Evolutionary conservation across 2,888 invertebrate species (phyloP), one percentile per base, ranked within the genome.

Genomic region (Agriopis marginaria): DNA sequence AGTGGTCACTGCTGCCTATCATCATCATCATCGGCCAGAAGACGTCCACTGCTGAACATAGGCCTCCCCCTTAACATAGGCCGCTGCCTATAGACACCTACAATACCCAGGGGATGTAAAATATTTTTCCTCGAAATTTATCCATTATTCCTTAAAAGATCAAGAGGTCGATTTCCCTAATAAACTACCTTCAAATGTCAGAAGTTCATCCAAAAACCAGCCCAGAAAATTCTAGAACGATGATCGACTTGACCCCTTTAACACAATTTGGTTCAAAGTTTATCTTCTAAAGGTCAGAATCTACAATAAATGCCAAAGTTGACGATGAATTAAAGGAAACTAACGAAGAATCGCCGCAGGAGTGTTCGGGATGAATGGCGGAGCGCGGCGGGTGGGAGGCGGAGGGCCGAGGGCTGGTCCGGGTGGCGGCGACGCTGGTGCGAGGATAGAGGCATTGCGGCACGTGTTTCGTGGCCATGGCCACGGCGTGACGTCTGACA

Each of bases 381-480:
- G 66, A 76, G 75, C 60, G 66, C 72, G 75, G 77, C 49, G 72
- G 72, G 68, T 51, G 55, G 68, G 58, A 60, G 62, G 17, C 17
- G 17, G 70, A 66, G 63, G 62, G 17, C 17, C 1, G 70, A 66
- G 63, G 54, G 66, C 44, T 63, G 77, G 67, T 61, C 58, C 68
- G 9, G 53, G 66, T 14, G 67, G 69, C 51, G 72, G 77, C 55
- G 72, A 65, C 49, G 68, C 72, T 72, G 76, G 74, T 72, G 79
- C 73, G 74, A 69, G 80, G 79, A 72, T 78, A 75, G 79, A 80
- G 80, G 80, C 80, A 71, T 69, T 59, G 72, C 70, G 79, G 80
- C 87, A 86, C 86, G 87, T 84, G 89, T 85, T 82, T 87, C 86
- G 88, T 87, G 91, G 90, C 90, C 92, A 91, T 87, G 93, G 92